Base-by-base conservation (phyloP, 1,140 invertebrate species). In the Diplogasteroides magnus region DNA sequence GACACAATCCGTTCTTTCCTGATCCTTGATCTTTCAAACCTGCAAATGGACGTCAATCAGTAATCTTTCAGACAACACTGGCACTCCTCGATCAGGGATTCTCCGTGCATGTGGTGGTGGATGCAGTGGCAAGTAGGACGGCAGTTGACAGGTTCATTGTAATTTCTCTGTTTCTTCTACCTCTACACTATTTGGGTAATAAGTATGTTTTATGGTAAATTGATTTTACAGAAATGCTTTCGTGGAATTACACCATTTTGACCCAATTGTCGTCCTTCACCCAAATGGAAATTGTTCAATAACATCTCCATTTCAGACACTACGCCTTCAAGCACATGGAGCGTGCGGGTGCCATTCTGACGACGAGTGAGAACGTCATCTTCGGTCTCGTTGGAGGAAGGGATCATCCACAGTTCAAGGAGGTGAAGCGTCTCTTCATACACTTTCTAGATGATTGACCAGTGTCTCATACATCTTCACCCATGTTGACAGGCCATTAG, bases 311-410 rank as follows among this genome's bases (percentile, higher is more conserved):
- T 67, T 67, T 14, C 59, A 67, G 65, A 11, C 37, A 6, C 31
- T 67, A 14, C 26, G 83, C 84, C 0, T 87, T 87, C 69, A 85
- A 91, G 86, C 86, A 90, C 76, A 86, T 92, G 84, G 87, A 87
- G 73, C 86, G 88, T 74, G 87, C 91, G 61, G 90, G 90, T 28
- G 90, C 90, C 72, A 88, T 88, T 65, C 85, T 92, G 61, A 87
- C 89, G 14, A 91, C 90, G 11, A 86, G 88, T 67, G 91, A 92
- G 80, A 89, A 87, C 76, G 85, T 91, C 0, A 85, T 92, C 31
- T 90, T 91, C 73, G 90, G 90, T 83, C 78, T 92, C 19, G 69
- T 91, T 71, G 83, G 82, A 14, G 88, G 90, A 79, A 89, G 91
- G 77, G 86, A 89, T 19, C 87, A 91, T 83, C 88, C 89, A 2